These are phyloP conservation scores for Agrochola litura DNA, from an alignment of 2,888 invertebrate genomes.

Conservation along the genomic window DNA sequence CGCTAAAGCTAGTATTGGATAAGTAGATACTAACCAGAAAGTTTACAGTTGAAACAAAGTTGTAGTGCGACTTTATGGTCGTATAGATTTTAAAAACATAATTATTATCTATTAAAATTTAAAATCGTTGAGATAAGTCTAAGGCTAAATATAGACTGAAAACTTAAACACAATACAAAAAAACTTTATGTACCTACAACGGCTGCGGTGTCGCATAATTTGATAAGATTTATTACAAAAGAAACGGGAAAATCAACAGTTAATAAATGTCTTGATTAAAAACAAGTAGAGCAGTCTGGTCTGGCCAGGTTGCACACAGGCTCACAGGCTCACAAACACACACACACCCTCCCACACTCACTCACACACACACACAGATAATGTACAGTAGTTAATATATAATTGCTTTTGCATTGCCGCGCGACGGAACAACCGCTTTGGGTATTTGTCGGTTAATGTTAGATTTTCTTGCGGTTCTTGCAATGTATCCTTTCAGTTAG, in stretches of 20 bases:
- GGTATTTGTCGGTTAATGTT: conserved; percentile 55
- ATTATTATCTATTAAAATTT: not conserved
- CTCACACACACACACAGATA: not conserved
- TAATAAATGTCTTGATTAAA: conserved; percentile 73
- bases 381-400: conserved; percentile 56
- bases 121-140: not conserved
- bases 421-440: conserved; percentile 56
- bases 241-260: conserved; percentile 70
- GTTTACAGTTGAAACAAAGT: not conserved
- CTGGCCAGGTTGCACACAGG: conserved; percentile 49
- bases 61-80: not conserved
- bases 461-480: conserved; percentile 53
- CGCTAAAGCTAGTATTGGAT: not conserved
- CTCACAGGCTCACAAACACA: conserved; percentile 12
- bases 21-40: not conserved
- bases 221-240: conserved; percentile 69
- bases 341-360: conserved; percentile 8
- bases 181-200: not conserved
- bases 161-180: conserved; percentile 1
- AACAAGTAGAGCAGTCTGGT: conserved; percentile 69
- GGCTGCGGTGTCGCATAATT: conserved; percentile 53
- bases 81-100: not conserved
- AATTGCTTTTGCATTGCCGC: conserved; percentile 64
- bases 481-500: conserved; percentile 24
- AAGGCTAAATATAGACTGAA: not conserved